Percentiles rank a stretch among this genome's conserved stretches.
phyloP scores from a whole-genome alignment of 2,113 vertebrate genomes.

The Corvus cornix region DNA sequence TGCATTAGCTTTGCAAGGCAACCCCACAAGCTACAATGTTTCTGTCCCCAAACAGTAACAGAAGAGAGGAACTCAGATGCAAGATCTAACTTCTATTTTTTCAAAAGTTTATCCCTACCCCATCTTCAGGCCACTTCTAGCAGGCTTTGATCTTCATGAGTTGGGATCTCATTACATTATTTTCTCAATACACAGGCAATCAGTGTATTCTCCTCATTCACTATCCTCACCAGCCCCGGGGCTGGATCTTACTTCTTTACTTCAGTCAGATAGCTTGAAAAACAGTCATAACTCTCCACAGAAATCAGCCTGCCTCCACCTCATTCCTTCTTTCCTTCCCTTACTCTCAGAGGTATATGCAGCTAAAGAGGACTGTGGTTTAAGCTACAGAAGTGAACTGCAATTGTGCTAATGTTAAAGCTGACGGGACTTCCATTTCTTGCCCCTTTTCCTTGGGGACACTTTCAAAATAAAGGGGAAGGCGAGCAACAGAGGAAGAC shows the following conservation, averaged over 20 bases:
- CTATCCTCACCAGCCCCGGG: not conserved
- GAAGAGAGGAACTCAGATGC: not conserved
- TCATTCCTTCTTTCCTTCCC: not conserved
- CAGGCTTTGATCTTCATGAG: not conserved
- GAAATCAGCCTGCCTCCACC: not conserved
- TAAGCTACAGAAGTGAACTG: not conserved
- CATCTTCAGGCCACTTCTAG: not conserved
- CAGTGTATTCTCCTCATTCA: not conserved
- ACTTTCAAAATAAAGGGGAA: not conserved
- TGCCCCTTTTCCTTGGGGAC: not conserved
- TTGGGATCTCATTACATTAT: not conserved
- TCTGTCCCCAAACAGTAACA: not conserved
- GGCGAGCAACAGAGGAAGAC: not conserved
- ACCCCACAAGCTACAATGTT: not conserved
- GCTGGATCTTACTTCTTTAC: not conserved
- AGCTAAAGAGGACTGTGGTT: not conserved
- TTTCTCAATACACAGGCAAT: not conserved
- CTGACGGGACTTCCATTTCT: not conserved
- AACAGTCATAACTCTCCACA: not conserved
- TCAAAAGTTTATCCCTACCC: not conserved
- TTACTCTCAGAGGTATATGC: not conserved
- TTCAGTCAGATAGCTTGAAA: not conserved
- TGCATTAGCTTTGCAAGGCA: not conserved
- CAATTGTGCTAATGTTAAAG: not conserved
- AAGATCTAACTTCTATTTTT: not conserved